phyloP scores from a whole-genome alignment of 2,888 invertebrate species.

The Cryptus viduatorius region DNA sequence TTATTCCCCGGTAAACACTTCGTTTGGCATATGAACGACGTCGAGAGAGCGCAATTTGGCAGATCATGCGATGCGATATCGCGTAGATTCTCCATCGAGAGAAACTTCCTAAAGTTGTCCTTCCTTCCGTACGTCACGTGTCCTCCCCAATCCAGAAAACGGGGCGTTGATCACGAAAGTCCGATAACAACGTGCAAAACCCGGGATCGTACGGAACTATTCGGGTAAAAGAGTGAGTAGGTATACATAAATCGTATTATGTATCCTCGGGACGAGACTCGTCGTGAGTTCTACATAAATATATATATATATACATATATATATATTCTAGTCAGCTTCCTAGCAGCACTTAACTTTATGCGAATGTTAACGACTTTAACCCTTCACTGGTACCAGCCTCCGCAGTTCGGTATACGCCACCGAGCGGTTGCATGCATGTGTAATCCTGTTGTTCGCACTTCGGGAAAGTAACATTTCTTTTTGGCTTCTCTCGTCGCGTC shows the following conservation, averaged over 20 bases:
- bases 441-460: slow-evolving; percentile 42
- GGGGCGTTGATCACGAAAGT: slow-evolving; percentile 7
- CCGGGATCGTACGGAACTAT: slow-evolving; percentile 43
- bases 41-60: slow-evolving; percentile 59
- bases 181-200: slow-evolving; percentile 34
- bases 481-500: background rate
- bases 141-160: slow-evolving; percentile 16
- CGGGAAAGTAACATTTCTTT: slow-evolving; percentile 47
- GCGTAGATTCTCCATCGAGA: slow-evolving; percentile 49
- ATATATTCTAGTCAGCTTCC: slow-evolving; percentile 84
- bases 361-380: slow-evolving; percentile 69
- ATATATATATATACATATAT: slow-evolving; percentile 52
- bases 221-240: slow-evolving; percentile 27
- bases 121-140: slow-evolving; percentile 54
- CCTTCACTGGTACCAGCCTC: slow-evolving; percentile 68
- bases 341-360: slow-evolving; percentile 80
- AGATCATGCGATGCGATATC: slow-evolving; percentile 65
- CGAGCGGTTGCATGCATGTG: slow-evolving; percentile 25
- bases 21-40: slow-evolving; percentile 62
- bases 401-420: slow-evolving; percentile 32
- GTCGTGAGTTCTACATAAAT: slow-evolving; percentile 52
- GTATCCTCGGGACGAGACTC: slow-evolving; percentile 39
- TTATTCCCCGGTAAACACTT: slow-evolving; percentile 42
- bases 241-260: slow-evolving; percentile 35
- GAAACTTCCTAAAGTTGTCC: slow-evolving; percentile 65